These are phyloP conservation scores for Psilanteris sp. DNA, from an alignment of 1,140 invertebrate genomes.

Conservation along the genomic window DNA sequence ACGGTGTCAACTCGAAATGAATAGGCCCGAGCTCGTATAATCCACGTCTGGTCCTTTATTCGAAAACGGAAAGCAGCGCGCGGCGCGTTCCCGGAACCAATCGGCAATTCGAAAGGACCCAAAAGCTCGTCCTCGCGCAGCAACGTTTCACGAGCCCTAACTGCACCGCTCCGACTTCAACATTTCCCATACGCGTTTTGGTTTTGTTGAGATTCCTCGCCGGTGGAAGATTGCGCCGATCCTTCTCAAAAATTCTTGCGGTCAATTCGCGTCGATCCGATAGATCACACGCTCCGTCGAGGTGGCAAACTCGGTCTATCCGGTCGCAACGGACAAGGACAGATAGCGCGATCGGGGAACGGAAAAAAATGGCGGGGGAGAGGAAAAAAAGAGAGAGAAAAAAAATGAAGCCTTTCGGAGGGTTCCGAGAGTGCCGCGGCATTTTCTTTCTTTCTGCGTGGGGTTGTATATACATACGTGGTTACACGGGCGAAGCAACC, in stretches of 20 bases:
- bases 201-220: conserved; percentile 53
- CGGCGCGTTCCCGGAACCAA: conserved; percentile 11
- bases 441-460: conserved; percentile 53
- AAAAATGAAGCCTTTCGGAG: conserved; percentile 47
- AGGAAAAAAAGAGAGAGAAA: no score
- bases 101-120: neutral
- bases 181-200: conserved; percentile 35
- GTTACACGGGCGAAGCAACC: conserved; percentile 62
- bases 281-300: conserved; percentile 62
- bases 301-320: conserved; percentile 49
- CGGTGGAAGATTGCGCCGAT: conserved; percentile 48
- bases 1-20: no score
- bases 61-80: neutral
- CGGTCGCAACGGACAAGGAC: conserved; percentile 10
- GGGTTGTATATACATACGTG: conserved; percentile 51
- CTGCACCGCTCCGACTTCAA: conserved; percentile 1
- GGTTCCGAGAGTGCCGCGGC: conserved; percentile 38
- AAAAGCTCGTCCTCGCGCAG: conserved; percentile 12
- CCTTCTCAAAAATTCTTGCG: conserved; percentile 56
- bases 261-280: conserved; percentile 60
- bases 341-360: no score
- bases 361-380: no score
- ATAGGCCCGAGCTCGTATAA: no score
- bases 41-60: no score
- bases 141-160: conserved; percentile 12